Percentiles rank a stretch among this genome's conserved stretches.
These are phyloP conservation scores for Porites evermanni DNA, from an alignment of 92 coral and sea anemone species.

Conservation along the genomic window DNA sequence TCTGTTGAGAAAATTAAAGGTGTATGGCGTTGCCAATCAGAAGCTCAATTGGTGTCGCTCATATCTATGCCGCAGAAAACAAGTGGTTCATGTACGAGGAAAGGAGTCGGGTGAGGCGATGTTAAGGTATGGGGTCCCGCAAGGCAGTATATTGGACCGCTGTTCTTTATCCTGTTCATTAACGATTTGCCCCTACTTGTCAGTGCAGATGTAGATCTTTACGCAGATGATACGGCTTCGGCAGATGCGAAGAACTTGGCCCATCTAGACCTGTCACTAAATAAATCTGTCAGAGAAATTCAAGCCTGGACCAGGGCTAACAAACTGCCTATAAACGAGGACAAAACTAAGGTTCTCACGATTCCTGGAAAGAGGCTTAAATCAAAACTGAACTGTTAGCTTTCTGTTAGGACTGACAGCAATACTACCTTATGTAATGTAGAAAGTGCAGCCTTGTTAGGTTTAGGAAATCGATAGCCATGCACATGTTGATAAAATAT, in stretches of 20 bases:
- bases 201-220: slow-evolving; percentile 42
- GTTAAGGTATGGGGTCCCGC: slow-evolving; percentile 46
- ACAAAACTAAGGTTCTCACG: too few species aligned
- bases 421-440: too few species aligned
- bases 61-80: not conserved
- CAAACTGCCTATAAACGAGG: slow-evolving; percentile 44
- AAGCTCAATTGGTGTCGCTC: too few species aligned
- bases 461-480: too few species aligned
- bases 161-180: slow-evolving; percentile 37
- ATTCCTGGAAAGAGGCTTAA: too few species aligned
- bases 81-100: slow-evolving; percentile 35
- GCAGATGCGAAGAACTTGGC: slow-evolving; percentile 20
- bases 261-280: slow-evolving; percentile 11
- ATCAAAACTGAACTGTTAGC: too few species aligned
- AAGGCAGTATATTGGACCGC: slow-evolving; percentile 54
- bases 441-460: too few species aligned
- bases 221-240: slow-evolving; percentile 55
- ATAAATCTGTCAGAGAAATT: slow-evolving; percentile 16
- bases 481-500: too few species aligned
- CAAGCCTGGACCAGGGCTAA: slow-evolving; percentile 59
- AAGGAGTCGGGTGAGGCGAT: slow-evolving; percentile 25
- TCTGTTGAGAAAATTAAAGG: too few species aligned
- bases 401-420: too few species aligned
- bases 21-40: too few species aligned
- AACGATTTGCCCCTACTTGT: slow-evolving; percentile 8